Base-by-base conservation (phyloP, 2,113 vertebrate genomes). In the Ochotona curzoniae region DNA sequence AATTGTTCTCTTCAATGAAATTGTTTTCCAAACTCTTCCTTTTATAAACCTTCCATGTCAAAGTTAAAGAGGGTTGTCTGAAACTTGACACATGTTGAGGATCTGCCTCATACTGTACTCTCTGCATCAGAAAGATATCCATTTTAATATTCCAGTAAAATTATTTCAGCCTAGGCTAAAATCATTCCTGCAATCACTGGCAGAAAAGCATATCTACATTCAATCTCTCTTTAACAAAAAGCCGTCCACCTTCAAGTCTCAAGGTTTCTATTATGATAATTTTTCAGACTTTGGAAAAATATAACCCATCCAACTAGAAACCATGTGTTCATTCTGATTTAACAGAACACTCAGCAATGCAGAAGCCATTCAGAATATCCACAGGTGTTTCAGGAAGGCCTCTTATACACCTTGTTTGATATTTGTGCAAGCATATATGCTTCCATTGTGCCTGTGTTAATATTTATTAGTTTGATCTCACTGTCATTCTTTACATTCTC, bases 401-500 rank as follows among this genome's bases (percentile, higher is more conserved):
- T 87, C 44, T 38, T 38, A 18, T 25, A 20, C 44, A 28, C 61
- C 83, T 89, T 76, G 28, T 78, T 44, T 79, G 60, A 10, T 69
- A 49, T 86, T 35, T 84, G 38, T 78, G 32, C 57, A 93, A 95
- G 54, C 67, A 69, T 54, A 28, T 35, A 28, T 61, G 54, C 9
- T 81, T 60, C 44, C 78, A 92, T 83, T 89, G 83, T 87, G 26
- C 11, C 83, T 70, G 47, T 94, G 61, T 76, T 94, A 81, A 70
- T 93, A 60, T 81, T 88, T 83, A 75, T 87, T 87, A 82, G 83
- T 85, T 44, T 90, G 57, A 21, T 64, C 61, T 96, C 51, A 64
- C 9, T 54, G 54, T 76, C 86, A 51, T 87, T 90, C 35, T 38
- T 87, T 25, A 74, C 10, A 26, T 32, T 81, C 51, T 86, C 38